Evolutionary conservation across 2,888 invertebrate species (phyloP).

Genomic region (Cylindroiulus punctatus): DNA sequence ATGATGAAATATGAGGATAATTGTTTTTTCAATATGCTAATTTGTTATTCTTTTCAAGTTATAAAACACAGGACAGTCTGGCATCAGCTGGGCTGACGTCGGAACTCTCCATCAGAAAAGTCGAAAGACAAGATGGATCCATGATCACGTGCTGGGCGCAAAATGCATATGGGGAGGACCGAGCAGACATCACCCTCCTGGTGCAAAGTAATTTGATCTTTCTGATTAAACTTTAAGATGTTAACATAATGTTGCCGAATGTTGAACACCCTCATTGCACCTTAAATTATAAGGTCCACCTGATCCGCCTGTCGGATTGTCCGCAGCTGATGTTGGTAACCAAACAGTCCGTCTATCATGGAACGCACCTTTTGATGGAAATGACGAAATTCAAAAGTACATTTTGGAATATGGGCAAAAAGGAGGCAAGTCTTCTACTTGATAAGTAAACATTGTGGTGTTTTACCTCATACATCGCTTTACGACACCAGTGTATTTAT

Average conservation of each 20-base stretch:
- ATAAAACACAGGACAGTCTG: slow-evolving; percentile 13
- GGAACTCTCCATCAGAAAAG: slow-evolving; percentile 45
- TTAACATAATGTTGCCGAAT: not conserved
- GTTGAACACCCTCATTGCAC: too few relatives aligned
- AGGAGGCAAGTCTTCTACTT: slow-evolving; percentile 40
- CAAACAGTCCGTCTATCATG: slow-evolving; percentile 54
- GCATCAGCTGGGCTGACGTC: slow-evolving; percentile 52
- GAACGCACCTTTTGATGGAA: slow-evolving; percentile 53
- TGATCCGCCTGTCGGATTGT: slow-evolving; percentile 50
- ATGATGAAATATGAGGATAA: too few relatives aligned
- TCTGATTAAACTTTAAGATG: not conserved
- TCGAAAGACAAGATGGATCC: slow-evolving; percentile 47
- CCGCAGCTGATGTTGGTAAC: slow-evolving; percentile 53
- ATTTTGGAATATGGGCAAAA: slow-evolving; percentile 51
- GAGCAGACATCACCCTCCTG: slow-evolving; percentile 21
- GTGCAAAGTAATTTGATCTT: slow-evolving; percentile 50
- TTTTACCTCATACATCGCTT: too few relatives aligned
- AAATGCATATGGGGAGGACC: slow-evolving; percentile 55
- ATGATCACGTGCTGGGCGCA: slow-evolving; percentile 53
- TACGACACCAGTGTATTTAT: too few relatives aligned
- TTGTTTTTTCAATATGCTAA: not conserved
- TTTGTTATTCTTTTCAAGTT: slow-evolving; percentile 33
- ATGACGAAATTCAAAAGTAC: slow-evolving; percentile 46
- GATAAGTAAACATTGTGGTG: too few relatives aligned
- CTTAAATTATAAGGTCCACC: slow-evolving; percentile 51